Percentiles rank a stretch among this genome's conserved stretches.
phyloP scores from a whole-genome alignment of 2,113 vertebrate genomes.

The Ciconia maguari region DNA sequence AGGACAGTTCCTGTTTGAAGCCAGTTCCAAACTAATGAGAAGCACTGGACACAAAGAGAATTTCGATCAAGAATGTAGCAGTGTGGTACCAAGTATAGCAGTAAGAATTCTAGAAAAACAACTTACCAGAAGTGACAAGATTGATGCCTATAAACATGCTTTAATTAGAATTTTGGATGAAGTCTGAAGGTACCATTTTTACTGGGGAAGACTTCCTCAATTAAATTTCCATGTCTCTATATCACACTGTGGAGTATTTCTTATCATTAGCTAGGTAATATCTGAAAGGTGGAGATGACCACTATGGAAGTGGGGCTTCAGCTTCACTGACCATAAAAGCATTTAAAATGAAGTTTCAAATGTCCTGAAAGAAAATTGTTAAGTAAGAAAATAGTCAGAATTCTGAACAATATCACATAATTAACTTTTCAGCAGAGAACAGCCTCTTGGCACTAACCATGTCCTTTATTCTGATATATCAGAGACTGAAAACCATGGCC shows the following conservation, averaged over 20 bases:
- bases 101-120: neutral
- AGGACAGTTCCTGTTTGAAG: neutral
- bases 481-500: constrained; percentile 20
- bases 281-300: neutral
- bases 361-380: neutral
- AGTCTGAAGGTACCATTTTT: neutral
- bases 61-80: neutral
- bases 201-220: neutral
- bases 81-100: neutral
- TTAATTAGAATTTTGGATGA: neutral
- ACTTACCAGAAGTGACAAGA: neutral
- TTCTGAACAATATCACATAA: neutral
- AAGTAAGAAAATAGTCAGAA: neutral
- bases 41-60: neutral
- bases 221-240: neutral
- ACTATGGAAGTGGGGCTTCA: neutral
- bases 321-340: neutral
- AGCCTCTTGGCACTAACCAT: neutral
- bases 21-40: neutral
- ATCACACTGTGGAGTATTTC: neutral
- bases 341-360: neutral
- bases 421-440: constrained; percentile 25
- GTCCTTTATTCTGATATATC: neutral
- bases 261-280: neutral
- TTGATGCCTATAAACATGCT: neutral